Conservation (phyloP, 92 coral and sea anemone species). For the Parazoanthus swiftii region DNA sequence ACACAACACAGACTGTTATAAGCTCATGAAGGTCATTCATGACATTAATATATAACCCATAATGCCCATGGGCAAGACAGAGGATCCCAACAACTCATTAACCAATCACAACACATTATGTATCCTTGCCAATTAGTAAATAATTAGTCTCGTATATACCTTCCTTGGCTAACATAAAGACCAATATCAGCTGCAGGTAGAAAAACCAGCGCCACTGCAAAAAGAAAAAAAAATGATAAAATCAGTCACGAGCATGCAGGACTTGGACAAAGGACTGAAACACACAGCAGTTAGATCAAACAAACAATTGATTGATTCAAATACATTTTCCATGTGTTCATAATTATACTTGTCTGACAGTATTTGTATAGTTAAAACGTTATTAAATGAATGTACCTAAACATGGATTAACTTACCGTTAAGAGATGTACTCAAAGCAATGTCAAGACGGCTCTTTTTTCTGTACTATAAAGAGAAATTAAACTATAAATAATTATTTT, state of each 20-base stretch:
- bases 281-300: background rate
- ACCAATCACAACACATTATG: too few relatives aligned
- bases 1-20: too few relatives aligned
- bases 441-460: slow-evolving; percentile 52
- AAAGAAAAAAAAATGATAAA: background rate
- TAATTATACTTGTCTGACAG: too few relatives aligned
- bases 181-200: slow-evolving; percentile 58
- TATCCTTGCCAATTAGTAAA: too few relatives aligned
- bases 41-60: too few relatives aligned
- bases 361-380: too few relatives aligned
- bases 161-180: slow-evolving; percentile 59
- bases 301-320: background rate
- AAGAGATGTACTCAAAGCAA: slow-evolving; percentile 53
- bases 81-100: too few relatives aligned
- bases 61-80: too few relatives aligned
- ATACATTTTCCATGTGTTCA: too few relatives aligned
- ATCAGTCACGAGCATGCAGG: too few relatives aligned
- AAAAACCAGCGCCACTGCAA: slow-evolving; percentile 56
- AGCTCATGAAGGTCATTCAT: too few relatives aligned
- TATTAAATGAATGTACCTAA: background rate
- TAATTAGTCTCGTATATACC: background rate
- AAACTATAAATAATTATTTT: background rate
- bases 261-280: too few relatives aligned
- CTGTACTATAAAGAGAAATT: slow-evolving; percentile 28
- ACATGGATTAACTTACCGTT: slow-evolving; percentile 36